phyloP scores from a whole-genome alignment of 23 tunicate genomes.

The Trididemnum miniatum region DNA sequence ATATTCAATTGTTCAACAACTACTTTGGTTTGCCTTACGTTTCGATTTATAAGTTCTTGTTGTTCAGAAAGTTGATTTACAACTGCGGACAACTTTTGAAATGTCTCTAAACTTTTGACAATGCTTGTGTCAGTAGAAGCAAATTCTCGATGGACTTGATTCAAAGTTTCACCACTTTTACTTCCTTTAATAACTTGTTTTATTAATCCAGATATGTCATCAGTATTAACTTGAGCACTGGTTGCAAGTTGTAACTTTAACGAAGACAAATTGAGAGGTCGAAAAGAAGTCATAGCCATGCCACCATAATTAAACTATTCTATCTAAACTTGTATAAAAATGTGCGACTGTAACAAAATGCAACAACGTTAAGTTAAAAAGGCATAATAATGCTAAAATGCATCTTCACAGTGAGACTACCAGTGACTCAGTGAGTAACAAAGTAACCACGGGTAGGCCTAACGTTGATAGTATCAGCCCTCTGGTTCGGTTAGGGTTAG shows the following conservation, averaged over 20 bases:
- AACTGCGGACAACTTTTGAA: conserved; percentile 60
- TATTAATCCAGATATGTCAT: conserved; percentile 44
- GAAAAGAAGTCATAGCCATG: conserved; percentile 29
- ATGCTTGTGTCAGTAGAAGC: conserved; percentile 61
- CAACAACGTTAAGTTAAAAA: too few relatives aligned
- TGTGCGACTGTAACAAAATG: background rate
- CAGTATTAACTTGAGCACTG: conserved; percentile 55
- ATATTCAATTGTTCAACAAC: conserved; percentile 51
- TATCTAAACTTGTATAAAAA: background rate
- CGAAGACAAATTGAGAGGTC: background rate
- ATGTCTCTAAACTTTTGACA: conserved; percentile 33
- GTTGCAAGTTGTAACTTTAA: conserved; percentile 47
- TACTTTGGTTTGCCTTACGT: conserved; percentile 15
- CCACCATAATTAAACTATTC: background rate
- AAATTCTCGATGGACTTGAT: conserved; percentile 50
- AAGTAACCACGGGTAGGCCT: too few relatives aligned
- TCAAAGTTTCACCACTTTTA: conserved; percentile 41
- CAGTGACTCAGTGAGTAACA: too few relatives aligned
- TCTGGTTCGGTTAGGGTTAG: too few relatives aligned
- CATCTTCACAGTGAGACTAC: too few relatives aligned
- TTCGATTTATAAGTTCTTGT: conserved; percentile 60
- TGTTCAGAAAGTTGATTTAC: conserved; percentile 62
- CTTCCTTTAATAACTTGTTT: conserved; percentile 81
- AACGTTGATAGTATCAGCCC: too few relatives aligned
- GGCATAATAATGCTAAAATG: too few relatives aligned